phyloP scores from a whole-genome alignment of 1,140 invertebrate species.

The Venustaconcha ellipsiformis region DNA sequence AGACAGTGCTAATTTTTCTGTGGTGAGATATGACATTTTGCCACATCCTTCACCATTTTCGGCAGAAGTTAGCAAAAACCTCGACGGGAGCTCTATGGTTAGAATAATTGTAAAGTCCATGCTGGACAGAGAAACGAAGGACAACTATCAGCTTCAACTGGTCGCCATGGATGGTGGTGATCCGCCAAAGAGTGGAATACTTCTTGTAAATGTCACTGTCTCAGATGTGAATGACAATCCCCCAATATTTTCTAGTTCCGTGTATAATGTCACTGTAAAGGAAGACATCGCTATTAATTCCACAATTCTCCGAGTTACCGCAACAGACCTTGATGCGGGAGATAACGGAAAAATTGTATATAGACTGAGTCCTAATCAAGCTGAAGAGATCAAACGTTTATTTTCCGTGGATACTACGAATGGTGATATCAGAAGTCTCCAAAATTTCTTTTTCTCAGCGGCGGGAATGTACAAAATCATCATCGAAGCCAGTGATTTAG shows the following conservation, averaged over 20 bases:
- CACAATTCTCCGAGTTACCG: constrained; percentile 35
- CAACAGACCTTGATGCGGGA: constrained; percentile 41
- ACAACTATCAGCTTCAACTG: constrained; percentile 14
- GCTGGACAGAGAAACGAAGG: constrained; percentile 21
- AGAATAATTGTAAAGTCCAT: constrained; percentile 6
- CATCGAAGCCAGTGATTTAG: constrained; percentile 31
- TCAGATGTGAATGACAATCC: constrained; percentile 93
- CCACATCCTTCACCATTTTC: constrained; percentile 14
- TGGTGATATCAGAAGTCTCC: constrained; percentile 27
- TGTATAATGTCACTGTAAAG: constrained; percentile 31
- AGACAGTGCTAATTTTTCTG: constrained; percentile 19
- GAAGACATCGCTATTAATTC: constrained; percentile 28
- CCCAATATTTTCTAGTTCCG: constrained; percentile 90
- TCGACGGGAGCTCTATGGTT: constrained; percentile 8
- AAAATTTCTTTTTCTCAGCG: constrained; percentile 21
- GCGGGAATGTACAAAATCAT: constrained; percentile 24
- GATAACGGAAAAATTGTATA: constrained; percentile 37
- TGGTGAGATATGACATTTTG: constrained; percentile 9
- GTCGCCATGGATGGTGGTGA: constrained; percentile 10
- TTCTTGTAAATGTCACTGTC: constrained; percentile 82
- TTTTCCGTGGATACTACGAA: constrained; percentile 21
- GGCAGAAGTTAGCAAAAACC: background rate
- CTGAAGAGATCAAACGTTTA: constrained; percentile 18
- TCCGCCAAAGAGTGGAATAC: constrained; percentile 75
- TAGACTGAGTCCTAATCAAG: constrained; percentile 23